These are phyloP conservation scores for Leucozona laternaria DNA, from an alignment of 2,888 invertebrate genomes.

Conservation along the genomic window DNA sequence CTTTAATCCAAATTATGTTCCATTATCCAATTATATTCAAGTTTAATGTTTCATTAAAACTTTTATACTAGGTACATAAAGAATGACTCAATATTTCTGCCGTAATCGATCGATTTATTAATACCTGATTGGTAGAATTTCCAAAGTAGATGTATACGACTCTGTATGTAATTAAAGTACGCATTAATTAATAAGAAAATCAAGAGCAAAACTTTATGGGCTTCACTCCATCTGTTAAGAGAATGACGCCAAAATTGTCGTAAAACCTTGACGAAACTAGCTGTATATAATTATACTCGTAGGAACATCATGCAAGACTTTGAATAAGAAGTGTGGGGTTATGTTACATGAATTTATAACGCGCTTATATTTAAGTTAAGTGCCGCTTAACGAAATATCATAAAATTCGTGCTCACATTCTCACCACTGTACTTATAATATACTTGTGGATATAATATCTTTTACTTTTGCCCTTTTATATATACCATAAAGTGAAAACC, in stretches of 20 bases:
- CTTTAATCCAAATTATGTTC: not conserved
- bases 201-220: constrained; percentile 22
- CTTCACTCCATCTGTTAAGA: not conserved
- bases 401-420: constrained; percentile 49
- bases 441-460: constrained; percentile 18
- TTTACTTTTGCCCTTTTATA: not conserved
- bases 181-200: constrained; percentile 54
- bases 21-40: not conserved
- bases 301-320: not conserved
- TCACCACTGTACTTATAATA: not conserved
- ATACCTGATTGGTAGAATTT: constrained; percentile 49
- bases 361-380: constrained; percentile 55
- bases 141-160: not conserved
- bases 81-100: constrained; percentile 8
- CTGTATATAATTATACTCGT: too few species aligned
- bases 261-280: constrained; percentile 45
- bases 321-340: constrained; percentile 16
- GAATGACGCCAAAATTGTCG: constrained; percentile 58
- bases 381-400: constrained; percentile 51
- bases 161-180: constrained; percentile 3
- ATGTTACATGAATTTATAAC: constrained; percentile 40
- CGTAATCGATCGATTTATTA: constrained; percentile 27
- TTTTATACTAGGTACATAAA: constrained; percentile 28
- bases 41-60: constrained; percentile 7
- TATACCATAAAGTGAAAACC: constrained; percentile 29